Percentiles rank a stretch among this genome's conserved stretches.
phyloP scores from a whole-genome alignment of 2,888 invertebrate genomes.

The Pterobdella sp. region DNA sequence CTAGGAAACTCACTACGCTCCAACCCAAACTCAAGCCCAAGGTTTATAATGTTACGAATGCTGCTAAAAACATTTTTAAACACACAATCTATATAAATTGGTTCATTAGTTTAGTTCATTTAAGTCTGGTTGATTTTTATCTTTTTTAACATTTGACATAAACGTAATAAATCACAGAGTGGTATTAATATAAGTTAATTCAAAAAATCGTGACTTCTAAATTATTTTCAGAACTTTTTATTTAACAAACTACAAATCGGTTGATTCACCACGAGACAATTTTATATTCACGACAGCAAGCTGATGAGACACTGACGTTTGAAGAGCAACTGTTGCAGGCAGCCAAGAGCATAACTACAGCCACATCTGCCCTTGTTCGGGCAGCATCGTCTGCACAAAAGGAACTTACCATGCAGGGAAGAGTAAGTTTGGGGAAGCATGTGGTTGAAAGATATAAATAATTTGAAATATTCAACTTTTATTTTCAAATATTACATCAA shows the following conservation, averaged over 20 bases:
- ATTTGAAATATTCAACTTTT: background rate
- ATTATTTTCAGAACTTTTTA: no score
- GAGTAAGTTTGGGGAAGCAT: constrained; percentile 55
- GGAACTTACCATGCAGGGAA: constrained; percentile 82
- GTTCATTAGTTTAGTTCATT: no score
- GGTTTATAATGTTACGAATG: constrained; percentile 60
- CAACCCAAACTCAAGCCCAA: constrained; percentile 71
- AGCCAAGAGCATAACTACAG: constrained; percentile 91
- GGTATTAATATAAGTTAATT: no score
- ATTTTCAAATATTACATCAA: background rate
- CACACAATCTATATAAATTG: no score
- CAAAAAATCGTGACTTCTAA: no score
- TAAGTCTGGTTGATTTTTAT: no score
- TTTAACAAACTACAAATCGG: no score
- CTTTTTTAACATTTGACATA: no score
- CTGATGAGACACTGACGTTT: constrained; percentile 88
- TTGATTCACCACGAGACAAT: no score
- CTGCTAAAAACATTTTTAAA: no score
- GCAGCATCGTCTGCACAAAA: constrained; percentile 94
- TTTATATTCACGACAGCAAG: constrained; percentile 65
- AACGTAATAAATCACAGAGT: no score
- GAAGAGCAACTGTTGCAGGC: constrained; percentile 98
- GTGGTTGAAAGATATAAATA: background rate
- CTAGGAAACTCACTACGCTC: constrained; percentile 82
- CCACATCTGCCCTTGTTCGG: constrained; percentile 88